Percentiles rank a stretch among this genome's conserved stretches.
Evolutionary conservation across 2,797 vertebrate species (phyloP).

Genomic region (Esox masquinongy): DNA sequence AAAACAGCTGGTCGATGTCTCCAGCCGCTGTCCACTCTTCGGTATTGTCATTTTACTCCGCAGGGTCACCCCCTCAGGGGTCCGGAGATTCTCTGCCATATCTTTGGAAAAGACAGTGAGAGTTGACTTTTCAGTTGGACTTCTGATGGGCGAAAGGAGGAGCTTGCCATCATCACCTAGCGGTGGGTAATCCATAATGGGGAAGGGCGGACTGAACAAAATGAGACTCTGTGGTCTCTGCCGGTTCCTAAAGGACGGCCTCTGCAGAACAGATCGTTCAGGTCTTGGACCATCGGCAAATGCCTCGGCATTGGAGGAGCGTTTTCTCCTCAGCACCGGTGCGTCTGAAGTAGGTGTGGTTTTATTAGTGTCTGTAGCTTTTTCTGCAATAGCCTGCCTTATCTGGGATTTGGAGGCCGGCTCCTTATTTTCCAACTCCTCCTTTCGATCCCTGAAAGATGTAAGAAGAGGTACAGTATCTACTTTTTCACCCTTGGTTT

Average conservation of each 20-base stretch:
- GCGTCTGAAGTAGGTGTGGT: constrained; percentile 68
- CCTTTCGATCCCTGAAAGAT: constrained; percentile 74
- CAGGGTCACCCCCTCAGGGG: constrained; percentile 81
- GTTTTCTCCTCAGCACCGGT: constrained; percentile 82
- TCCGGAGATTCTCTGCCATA: constrained; percentile 76
- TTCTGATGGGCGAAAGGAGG: constrained; percentile 86
- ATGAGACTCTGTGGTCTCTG: constrained; percentile 97
- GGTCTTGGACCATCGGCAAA: constrained; percentile 85
- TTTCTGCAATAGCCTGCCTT: constrained; percentile 59
- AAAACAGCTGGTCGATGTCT: constrained; percentile 98
- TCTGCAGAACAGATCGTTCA: constrained; percentile 81
- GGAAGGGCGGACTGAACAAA: constrained; percentile 94
- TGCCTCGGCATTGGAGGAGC: constrained; percentile 83
- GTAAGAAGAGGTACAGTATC: constrained; percentile 61
- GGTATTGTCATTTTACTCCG: constrained; percentile 97
- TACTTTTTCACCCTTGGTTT: constrained; percentile 59
- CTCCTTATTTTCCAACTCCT: constrained; percentile 80
- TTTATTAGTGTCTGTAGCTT: constrained; percentile 63
- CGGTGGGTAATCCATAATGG: constrained; percentile 91
- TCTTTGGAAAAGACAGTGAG: constrained; percentile 78
- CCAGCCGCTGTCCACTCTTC: constrained; percentile 96
- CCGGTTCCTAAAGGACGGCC: constrained; percentile 89
- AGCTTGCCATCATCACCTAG: constrained; percentile 83
- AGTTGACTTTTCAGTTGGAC: constrained; percentile 78
- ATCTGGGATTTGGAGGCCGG: constrained; percentile 58